Evolutionary conservation across 2,888 invertebrate genomes (phyloP), one percentile per base, ranked within the genome.

Genomic region (Chrysomela aeneicollis): DNA sequence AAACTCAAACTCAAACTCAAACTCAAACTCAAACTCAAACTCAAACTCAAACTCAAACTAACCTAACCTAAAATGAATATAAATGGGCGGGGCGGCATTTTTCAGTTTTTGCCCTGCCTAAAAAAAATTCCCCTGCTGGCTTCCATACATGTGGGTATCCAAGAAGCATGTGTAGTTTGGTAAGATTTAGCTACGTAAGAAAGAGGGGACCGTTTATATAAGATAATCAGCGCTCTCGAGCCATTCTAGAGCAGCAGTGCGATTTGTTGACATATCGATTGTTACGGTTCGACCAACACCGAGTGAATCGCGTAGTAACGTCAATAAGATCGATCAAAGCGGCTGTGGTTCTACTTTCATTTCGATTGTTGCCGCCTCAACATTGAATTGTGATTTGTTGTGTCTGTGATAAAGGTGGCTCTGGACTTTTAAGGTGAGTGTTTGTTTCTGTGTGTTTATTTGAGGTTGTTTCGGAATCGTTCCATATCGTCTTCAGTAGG

Each of bases 111-210:
- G n/a, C n/a, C n/a, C n/a, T n/a, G n/a, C n/a, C n/a, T n/a, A n/a
- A 15, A 46, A 15, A n/a, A 46, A 3, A 15, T 46, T n/a, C 17
- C 17, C 46, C 4, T 46, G 4, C 2, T 2, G 10, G 17, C 46
- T 47, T 32, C 30, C 15, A n/a, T 19, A 1, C 47, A 47, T 19
- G 35, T 30, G 22, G 18, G 12, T 15, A 10, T n/a, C 10, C 52
- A 15, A 37, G 57, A 59, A 59, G 53, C 59, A 63, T 59, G 59
- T 63, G 63, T 59, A 49, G n/a, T 4, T 63, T 54, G 59, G 59
- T 63, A 53, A 63, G 50, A 59, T 63, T 54, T 53, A 63, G 54
- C 50, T 35, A 51, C 21, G 19, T 18, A 1, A 5, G 8, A 17
- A 15, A 17, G 54, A 35, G 53, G 59, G 63, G 63, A 47, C 12